Percentiles rank a stretch among this genome's conserved stretches.
Evolutionary conservation across 2,888 invertebrate species (phyloP).

Genomic region (Drosophila cyrtoloma): DNA sequence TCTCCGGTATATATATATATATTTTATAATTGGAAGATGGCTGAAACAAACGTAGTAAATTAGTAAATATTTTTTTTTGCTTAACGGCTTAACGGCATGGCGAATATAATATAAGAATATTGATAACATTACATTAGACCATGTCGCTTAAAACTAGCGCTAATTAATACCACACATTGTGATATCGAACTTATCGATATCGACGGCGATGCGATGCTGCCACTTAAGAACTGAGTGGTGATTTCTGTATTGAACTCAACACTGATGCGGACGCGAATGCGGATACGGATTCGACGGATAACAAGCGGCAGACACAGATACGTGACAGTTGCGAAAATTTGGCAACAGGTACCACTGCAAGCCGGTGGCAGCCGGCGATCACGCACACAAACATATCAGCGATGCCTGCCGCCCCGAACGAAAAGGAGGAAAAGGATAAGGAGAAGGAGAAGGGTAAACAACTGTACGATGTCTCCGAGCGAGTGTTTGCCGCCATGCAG

Average conservation of each 20-base stretch:
- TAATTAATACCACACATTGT: constrained; percentile 3
- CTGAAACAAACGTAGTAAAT: background rate
- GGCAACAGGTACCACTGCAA: constrained; percentile 36
- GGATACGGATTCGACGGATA: constrained; percentile 11
- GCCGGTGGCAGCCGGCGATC: constrained; percentile 2
- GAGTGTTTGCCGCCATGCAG: constrained; percentile 89
- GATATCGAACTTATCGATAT: constrained; percentile 14
- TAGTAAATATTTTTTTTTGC: background rate
- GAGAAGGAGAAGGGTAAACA: constrained; percentile 52
- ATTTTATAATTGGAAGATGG: background rate
- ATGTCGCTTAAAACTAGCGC: background rate
- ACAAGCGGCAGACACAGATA: background rate
- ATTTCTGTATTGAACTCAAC: background rate
- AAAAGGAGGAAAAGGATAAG: constrained; percentile 5
- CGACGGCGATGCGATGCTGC: background rate
- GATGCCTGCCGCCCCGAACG: constrained; percentile 5
- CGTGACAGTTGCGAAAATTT: constrained; percentile 14
- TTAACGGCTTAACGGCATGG: background rate
- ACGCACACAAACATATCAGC: constrained; percentile 1
- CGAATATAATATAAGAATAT: background rate
- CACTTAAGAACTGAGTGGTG: background rate
- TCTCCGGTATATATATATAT: background rate
- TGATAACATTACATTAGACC: background rate
- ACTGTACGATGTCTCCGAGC: constrained; percentile 75
- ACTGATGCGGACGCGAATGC: constrained; percentile 21